Percentiles rank a stretch among this genome's conserved stretches.
phyloP scores from a whole-genome alignment of 2,888 invertebrate genomes.

The Ectemnius lituratus region DNA sequence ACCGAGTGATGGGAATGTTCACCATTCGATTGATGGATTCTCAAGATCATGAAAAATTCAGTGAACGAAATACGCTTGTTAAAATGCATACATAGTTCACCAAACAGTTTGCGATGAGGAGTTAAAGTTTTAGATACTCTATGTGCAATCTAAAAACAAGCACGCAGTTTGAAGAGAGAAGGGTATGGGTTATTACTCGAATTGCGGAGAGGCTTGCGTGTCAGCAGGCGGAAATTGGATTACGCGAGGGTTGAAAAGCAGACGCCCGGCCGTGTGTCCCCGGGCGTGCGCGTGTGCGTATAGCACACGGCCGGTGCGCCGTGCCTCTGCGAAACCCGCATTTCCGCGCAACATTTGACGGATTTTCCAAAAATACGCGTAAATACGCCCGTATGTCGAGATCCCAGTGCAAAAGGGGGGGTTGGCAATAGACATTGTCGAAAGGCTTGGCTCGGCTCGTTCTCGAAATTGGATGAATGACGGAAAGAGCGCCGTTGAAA shows the following conservation, averaged over 20 bases:
- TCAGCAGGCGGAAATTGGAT: slow-evolving; percentile 67
- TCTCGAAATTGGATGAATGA: slow-evolving; percentile 64
- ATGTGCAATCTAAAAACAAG: too few species aligned
- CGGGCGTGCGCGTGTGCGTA: slow-evolving; percentile 23
- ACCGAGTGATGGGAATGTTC: too few species aligned
- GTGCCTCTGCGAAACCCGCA: slow-evolving; percentile 52
- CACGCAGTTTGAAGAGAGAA: slow-evolving; percentile 6
- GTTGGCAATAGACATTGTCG: slow-evolving; percentile 53
- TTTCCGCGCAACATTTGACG: slow-evolving; percentile 68
- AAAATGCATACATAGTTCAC: too few species aligned
- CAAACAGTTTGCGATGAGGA: background rate
- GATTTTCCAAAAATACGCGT: slow-evolving; percentile 73
- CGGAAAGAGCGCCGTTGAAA: slow-evolving; percentile 47
- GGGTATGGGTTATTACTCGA: slow-evolving; percentile 42
- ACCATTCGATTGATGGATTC: too few species aligned
- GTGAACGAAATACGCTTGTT: too few species aligned
- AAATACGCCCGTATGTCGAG: slow-evolving; percentile 75
- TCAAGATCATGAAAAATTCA: too few species aligned
- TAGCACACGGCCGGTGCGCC: slow-evolving; percentile 14
- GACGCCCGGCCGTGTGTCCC: slow-evolving; percentile 29
- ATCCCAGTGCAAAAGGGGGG: background rate
- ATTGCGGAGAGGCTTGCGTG: slow-evolving; percentile 39
- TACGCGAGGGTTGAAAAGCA: slow-evolving; percentile 62
- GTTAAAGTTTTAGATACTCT: background rate
- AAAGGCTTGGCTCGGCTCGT: slow-evolving; percentile 56